Percentiles rank a stretch among this genome's conserved stretches.
Evolutionary conservation across 2,797 vertebrate species (phyloP).

Genomic region (Cuniculus paca): DNA sequence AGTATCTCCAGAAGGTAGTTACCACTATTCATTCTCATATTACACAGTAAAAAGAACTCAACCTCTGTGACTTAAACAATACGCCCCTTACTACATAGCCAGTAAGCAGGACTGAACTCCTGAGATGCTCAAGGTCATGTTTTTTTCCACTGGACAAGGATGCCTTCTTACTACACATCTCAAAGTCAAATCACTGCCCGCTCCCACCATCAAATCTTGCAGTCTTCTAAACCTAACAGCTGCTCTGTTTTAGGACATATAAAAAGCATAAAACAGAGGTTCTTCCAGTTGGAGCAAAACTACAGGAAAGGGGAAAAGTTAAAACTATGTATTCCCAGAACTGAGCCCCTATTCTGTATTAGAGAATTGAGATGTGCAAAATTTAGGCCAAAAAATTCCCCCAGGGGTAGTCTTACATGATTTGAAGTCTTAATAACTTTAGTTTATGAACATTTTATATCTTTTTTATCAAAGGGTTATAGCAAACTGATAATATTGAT

Average conservation of each 20-base stretch:
- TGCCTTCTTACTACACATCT: neutral
- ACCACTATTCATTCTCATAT: constrained; percentile 6
- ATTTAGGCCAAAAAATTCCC: neutral
- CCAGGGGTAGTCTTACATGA: constrained; percentile 2
- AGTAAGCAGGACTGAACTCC: neutral
- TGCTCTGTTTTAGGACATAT: neutral
- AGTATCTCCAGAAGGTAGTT: neutral
- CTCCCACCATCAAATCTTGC: neutral
- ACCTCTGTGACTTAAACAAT: neutral
- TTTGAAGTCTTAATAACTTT: constrained; percentile 68
- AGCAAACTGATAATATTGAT: constrained; percentile 17
- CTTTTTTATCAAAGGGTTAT: constrained; percentile 52
- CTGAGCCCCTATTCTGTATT: neutral
- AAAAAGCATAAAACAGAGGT: constrained; percentile 24
- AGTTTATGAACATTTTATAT: constrained; percentile 59
- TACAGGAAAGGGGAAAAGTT: neutral
- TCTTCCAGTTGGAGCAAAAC: neutral
- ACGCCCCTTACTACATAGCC: neutral
- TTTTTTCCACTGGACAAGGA: neutral
- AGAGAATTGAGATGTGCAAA: constrained; percentile 18
- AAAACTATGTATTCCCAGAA: neutral
- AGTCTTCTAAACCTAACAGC: neutral
- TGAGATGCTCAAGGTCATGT: neutral
- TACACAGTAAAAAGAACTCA: neutral
- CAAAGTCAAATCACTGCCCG: neutral